phyloP scores from a whole-genome alignment of 2,888 invertebrate species.

The Diogma glabrata region DNA sequence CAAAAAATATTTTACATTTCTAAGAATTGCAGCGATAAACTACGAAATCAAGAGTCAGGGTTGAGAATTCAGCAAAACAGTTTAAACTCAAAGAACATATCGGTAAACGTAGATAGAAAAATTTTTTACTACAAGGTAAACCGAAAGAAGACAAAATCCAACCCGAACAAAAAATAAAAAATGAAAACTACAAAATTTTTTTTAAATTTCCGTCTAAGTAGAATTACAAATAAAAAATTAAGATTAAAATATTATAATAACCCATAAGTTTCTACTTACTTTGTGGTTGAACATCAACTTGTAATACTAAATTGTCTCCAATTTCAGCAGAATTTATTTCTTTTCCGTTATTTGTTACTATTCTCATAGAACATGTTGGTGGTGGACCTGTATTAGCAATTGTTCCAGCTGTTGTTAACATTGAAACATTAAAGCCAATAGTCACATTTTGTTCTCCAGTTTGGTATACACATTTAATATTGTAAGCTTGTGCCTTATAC shows the following conservation, averaged over 20 bases:
- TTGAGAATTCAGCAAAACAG: no score
- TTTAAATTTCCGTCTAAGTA: no score
- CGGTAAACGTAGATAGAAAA: no score
- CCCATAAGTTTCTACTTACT: conserved; percentile 40
- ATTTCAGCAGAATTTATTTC: conserved; percentile 87
- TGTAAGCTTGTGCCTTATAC: conserved; percentile 89
- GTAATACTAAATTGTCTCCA: conserved; percentile 76
- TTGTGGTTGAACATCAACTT: conserved; percentile 72
- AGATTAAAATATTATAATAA: no score
- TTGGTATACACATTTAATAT: conserved; percentile 90
- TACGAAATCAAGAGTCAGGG: no score
- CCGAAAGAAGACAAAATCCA: no score
- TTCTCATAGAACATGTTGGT: conserved; percentile 84
- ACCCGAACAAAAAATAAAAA: no score
- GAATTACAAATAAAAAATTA: conserved; percentile 6
- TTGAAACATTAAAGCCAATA: conserved; percentile 87
- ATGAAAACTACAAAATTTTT: no score
- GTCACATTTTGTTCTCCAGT: conserved; percentile 89
- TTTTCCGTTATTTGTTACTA: conserved; percentile 73
- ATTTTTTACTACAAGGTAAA: no score
- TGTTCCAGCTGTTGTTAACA: conserved; percentile 89
- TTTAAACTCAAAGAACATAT: no score
- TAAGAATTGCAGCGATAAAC: no score
- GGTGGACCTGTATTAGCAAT: conserved; percentile 93
- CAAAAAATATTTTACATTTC: no score